Conservation (phyloP, 2,113 vertebrate genomes). For the Glaucomys volans region DNA sequence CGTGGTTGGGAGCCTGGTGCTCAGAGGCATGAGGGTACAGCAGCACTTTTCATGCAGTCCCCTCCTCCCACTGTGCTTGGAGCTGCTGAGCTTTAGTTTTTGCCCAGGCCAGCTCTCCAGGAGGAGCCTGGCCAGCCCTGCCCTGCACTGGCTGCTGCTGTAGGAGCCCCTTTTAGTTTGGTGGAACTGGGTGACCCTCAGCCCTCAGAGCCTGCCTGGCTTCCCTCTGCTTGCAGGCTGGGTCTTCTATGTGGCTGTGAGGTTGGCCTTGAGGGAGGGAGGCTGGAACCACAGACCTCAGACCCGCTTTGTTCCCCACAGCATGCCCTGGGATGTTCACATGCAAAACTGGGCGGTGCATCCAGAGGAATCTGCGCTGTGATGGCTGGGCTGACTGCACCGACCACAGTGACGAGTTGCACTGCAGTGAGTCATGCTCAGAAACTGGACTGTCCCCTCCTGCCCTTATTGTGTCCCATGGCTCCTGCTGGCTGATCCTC, state of each 20-base stretch:
- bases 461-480: rapidly evolving
- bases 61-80: background rate
- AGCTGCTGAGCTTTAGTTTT: rapidly evolving
- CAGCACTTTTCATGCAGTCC: rapidly evolving
- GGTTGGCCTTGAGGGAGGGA: background rate
- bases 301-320: slow-evolving; percentile 76
- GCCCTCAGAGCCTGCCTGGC: too few relatives aligned
- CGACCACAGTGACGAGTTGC: slow-evolving; percentile 91
- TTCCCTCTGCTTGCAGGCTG: too few relatives aligned
- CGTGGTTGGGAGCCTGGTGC: rapidly evolving
- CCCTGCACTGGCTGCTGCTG: rapidly evolving
- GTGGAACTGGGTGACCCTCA: background rate
- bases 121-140: background rate
- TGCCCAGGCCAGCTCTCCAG: too few relatives aligned
- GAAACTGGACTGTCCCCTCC: rapidly evolving
- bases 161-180: rapidly evolving
- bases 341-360: slow-evolving; percentile 91
- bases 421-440: slow-evolving; percentile 90
- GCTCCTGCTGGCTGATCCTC: rapidly evolving
- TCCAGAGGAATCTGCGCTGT: slow-evolving; percentile 86
- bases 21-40: rapidly evolving
- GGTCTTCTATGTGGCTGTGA: background rate
- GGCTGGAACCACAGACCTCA: background rate
- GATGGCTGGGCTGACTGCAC: slow-evolving; percentile 96
- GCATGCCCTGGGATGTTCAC: slow-evolving; percentile 92